A percentile compares a stretch with the other conserved stretches of the same genome.
Evolutionary conservation across 2,888 invertebrate species (phyloP).

Genomic region (Lamproptera curius): DNA sequence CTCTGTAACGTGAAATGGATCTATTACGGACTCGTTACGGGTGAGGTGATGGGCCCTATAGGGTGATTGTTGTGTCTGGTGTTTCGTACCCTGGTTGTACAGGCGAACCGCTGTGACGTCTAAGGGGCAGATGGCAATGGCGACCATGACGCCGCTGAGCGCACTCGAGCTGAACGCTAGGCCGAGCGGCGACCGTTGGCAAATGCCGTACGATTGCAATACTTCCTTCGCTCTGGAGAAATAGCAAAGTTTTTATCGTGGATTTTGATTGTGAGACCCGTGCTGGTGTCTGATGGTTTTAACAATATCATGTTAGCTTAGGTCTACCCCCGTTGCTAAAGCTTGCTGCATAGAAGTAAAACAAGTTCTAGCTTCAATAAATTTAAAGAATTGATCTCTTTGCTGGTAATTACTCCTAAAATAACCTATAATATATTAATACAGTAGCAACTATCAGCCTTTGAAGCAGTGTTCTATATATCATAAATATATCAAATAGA

Average conservation of each 20-base stretch:
- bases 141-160: constrained; percentile 86
- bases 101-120: constrained; percentile 92
- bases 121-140: constrained; percentile 89
- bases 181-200: constrained; percentile 50
- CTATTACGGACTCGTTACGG: not conserved
- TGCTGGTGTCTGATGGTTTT: too few relatives aligned
- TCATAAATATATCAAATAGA: too few relatives aligned
- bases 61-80: constrained; percentile 2
- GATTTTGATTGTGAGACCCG: not conserved
- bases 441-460: too few relatives aligned
- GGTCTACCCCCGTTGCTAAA: too few relatives aligned
- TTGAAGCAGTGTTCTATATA: too few relatives aligned
- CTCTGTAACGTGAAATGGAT: constrained; percentile 43
- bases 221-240: constrained; percentile 58
- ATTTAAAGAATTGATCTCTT: too few relatives aligned
- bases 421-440: too few relatives aligned
- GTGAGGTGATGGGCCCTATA: too few relatives aligned
- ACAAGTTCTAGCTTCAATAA: too few relatives aligned
- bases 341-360: too few relatives aligned
- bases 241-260: constrained; percentile 18
- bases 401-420: too few relatives aligned
- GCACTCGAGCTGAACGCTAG: constrained; percentile 80
- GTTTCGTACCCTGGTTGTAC: constrained; percentile 89
- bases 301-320: too few relatives aligned
- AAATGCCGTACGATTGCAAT: constrained; percentile 47